A percentile compares a stretch with the other conserved stretches of the same genome.
Conservation (phyloP, 2,113 vertebrate genomes). For the Mobula hypostoma region DNA sequence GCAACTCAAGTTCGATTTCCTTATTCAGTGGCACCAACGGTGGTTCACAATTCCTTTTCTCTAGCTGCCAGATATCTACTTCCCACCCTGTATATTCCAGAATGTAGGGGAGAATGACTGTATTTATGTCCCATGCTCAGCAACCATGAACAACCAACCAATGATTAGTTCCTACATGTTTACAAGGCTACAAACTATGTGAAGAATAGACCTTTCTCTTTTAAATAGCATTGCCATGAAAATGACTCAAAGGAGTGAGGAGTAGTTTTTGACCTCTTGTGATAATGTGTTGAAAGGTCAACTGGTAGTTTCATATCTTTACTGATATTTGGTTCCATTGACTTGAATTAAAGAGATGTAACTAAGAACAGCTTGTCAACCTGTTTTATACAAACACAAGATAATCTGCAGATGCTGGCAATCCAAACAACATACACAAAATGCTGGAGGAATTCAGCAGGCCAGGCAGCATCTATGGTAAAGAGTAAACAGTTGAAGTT, state of each 20-base stretch:
- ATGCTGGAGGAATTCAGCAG: no score
- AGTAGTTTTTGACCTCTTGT: not conserved
- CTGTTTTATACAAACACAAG: no score
- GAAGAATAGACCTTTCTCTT: not conserved
- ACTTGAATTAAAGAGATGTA: not conserved
- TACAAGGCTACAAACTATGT: not conserved
- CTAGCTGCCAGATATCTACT: not conserved
- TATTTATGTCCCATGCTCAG: not conserved
- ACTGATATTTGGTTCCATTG: not conserved
- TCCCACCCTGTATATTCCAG: not conserved
- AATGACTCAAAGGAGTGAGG: not conserved
- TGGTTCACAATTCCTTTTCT: not conserved
- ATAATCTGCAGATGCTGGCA: no score
- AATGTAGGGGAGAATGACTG: not conserved
- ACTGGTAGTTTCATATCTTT: not conserved
- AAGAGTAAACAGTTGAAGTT: no score
- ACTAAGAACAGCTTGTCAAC: not conserved
- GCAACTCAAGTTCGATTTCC: no score
- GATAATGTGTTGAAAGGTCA: not conserved
- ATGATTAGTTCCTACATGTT: not conserved
- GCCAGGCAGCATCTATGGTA: no score
- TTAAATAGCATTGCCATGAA: not conserved
- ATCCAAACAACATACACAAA: no score
- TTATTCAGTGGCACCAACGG: no score
- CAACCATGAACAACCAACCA: not conserved